These are phyloP conservation scores for Garrulus glandarius DNA, from an alignment of 2,797 vertebrate species.

Conservation along the genomic window DNA sequence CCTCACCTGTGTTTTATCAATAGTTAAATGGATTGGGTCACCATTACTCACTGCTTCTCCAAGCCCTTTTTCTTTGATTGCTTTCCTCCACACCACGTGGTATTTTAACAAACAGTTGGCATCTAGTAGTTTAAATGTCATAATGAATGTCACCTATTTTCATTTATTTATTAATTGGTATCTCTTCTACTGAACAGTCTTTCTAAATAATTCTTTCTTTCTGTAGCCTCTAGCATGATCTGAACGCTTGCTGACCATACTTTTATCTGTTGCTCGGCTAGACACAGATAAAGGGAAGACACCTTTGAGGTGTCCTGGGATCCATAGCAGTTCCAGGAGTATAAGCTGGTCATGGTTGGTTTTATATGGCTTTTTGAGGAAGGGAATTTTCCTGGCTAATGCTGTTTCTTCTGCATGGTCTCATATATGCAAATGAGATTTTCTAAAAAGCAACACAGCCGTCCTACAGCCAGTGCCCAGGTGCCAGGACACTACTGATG, in stretches of 20 bases:
- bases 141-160: slow-evolving; percentile 54
- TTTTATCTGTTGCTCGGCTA: background rate
- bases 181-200: background rate
- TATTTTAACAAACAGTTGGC: slow-evolving; percentile 45
- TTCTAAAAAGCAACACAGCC: background rate
- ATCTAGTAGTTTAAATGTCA: slow-evolving; percentile 55
- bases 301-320: background rate
- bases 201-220: background rate
- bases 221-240: background rate
- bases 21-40: slow-evolving; percentile 58
- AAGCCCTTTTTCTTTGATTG: slow-evolving; percentile 36
- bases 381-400: background rate
- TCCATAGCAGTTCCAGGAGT: background rate
- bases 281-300: background rate
- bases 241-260: background rate
- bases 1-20: slow-evolving; percentile 57
- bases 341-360: background rate
- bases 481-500: background rate
- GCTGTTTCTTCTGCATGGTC: background rate
- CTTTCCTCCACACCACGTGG: background rate
- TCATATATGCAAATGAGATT: background rate
- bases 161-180: slow-evolving; percentile 41
- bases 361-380: background rate
- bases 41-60: slow-evolving; percentile 36
- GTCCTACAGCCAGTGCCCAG: background rate